A percentile compares a stretch with the other conserved stretches of the same genome.
Evolutionary conservation across 2,888 invertebrate species (phyloP).

Genomic region (Ferrisia virgata): DNA sequence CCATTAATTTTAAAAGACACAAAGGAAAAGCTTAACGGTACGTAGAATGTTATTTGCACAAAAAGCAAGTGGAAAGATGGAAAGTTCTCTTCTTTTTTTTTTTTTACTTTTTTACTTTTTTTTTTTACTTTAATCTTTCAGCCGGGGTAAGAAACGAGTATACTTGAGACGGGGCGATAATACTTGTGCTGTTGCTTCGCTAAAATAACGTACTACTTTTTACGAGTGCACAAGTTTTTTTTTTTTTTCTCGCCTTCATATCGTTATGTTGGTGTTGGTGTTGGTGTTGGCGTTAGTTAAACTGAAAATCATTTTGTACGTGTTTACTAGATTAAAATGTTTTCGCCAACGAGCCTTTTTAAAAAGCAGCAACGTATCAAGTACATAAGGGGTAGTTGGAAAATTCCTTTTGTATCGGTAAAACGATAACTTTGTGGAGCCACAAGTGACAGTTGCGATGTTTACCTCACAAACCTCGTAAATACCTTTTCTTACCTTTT

Average conservation of each 20-base stretch:
- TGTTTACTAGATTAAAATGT: constrained; percentile 23
- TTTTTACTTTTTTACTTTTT: constrained; percentile 15
- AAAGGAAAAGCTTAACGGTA: constrained; percentile 40
- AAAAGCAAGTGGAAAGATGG: constrained; percentile 37
- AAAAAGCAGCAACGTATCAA: constrained; percentile 1
- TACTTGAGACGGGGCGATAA: constrained; percentile 7
- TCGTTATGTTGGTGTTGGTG: not conserved
- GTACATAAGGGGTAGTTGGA: not conserved
- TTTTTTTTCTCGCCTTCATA: not conserved
- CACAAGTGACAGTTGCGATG: constrained; percentile 2
- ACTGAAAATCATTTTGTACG: constrained; percentile 19
- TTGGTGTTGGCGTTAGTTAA: not conserved
- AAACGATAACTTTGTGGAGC: not conserved
- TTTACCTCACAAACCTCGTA: not conserved
- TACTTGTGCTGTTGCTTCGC: constrained; percentile 24
- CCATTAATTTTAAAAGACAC: constrained; percentile 42
- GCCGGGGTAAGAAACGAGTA: constrained; percentile 19
- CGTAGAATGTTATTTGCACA: constrained; percentile 40
- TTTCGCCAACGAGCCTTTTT: constrained; percentile 10
- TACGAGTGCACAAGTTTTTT: not conserved
- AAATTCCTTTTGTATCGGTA: not conserved
- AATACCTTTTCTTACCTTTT: not conserved
- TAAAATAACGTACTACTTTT: constrained; percentile 10
- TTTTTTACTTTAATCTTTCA: constrained; percentile 18
- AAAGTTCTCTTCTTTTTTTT: constrained; percentile 20